Percentiles rank a stretch among this genome's conserved stretches.
Conservation (phyloP, 2,797 vertebrate species). For the Microctenopoma stevenorrisi region DNA sequence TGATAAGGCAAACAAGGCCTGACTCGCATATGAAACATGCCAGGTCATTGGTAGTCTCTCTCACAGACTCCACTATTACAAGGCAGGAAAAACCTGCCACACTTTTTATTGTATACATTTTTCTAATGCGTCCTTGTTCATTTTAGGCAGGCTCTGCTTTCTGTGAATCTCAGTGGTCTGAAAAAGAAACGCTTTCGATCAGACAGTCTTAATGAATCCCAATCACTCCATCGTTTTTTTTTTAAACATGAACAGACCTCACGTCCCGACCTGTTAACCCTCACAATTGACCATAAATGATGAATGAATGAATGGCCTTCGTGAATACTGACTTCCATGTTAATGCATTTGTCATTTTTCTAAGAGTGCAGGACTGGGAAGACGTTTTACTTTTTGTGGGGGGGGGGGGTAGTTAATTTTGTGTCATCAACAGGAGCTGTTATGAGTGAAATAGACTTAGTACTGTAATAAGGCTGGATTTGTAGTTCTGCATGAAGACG, state of each 20-base stretch:
- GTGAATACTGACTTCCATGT: conserved; percentile 27
- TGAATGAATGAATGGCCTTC: conserved; percentile 41
- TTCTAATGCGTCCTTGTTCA: background rate
- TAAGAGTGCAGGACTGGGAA: background rate
- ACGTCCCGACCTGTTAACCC: conserved; percentile 34
- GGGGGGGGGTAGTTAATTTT: too few species aligned
- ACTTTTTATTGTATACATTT: background rate
- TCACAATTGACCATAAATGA: conserved; percentile 42
- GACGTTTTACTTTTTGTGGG: background rate
- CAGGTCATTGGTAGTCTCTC: background rate
- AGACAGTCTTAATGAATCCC: conserved; percentile 17
- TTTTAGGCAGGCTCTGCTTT: conserved; percentile 3
- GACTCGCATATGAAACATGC: conserved; percentile 33
- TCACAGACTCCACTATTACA: background rate
- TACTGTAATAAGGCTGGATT: background rate
- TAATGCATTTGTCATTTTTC: conserved; percentile 15
- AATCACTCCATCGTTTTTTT: conserved; percentile 22
- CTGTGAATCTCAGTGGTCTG: conserved; percentile 11
- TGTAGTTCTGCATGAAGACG: background rate
- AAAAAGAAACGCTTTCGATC: conserved; percentile 8
- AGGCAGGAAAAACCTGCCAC: background rate
- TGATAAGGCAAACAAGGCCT: conserved; percentile 19
- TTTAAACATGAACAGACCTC: conserved; percentile 16
- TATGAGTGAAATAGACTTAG: background rate
- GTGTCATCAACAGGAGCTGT: background rate